These are phyloP conservation scores for Clitarchus hookeri DNA, from an alignment of 2,888 invertebrate species.

Conservation along the genomic window DNA sequence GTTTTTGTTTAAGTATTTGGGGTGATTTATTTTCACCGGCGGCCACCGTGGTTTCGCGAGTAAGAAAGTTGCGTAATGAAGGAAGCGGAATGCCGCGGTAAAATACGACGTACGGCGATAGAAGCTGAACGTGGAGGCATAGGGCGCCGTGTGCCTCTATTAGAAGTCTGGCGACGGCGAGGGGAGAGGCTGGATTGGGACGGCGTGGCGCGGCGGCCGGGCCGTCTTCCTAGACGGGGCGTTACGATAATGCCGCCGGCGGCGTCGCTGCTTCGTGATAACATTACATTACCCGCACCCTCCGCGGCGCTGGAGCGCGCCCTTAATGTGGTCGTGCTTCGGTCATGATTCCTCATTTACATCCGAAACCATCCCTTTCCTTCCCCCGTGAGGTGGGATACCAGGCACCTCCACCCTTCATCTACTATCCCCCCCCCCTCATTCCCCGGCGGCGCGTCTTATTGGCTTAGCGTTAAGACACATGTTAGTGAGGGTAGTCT, in stretches of 20 bases:
- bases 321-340: background rate
- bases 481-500: constrained; percentile 11
- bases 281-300: constrained; percentile 4
- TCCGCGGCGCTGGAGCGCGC: background rate
- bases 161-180: background rate
- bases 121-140: background rate
- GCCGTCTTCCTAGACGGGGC: background rate
- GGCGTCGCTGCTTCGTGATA: background rate
- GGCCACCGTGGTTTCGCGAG: background rate
- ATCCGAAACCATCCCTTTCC: background rate
- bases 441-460: background rate
- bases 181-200: background rate
- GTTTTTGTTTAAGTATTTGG: background rate
- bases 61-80: background rate
- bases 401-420: background rate
- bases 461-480: constrained; percentile 9
- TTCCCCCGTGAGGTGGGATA: constrained; percentile 6
- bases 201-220: background rate
- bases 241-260: constrained; percentile 7
- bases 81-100: background rate
- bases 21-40: background rate
- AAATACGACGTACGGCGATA: background rate
- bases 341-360: background rate
- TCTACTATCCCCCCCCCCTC: background rate
- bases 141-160: background rate